Percentiles rank a stretch among this genome's conserved stretches.
These are phyloP conservation scores for Gallinago paraguaiae DNA, from an alignment of 2,113 vertebrate genomes.

Conservation along the genomic window DNA sequence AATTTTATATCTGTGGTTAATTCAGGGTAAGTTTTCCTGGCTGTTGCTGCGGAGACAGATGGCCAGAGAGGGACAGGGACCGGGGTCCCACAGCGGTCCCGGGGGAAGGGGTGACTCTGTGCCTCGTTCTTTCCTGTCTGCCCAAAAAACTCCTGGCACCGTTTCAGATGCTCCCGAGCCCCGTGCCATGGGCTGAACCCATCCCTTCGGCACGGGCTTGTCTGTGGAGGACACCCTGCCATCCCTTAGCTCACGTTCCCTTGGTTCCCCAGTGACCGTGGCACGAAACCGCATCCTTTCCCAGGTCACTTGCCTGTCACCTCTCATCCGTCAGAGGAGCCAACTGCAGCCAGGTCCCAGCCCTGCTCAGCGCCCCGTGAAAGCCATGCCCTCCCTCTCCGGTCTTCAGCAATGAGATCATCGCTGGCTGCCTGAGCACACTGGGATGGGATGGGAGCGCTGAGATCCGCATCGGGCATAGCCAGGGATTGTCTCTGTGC, in stretches of 20 bases:
- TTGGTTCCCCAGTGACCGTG: not conserved
- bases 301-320: conserved; percentile 6
- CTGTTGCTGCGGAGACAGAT: not conserved
- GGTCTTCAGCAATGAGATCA: not conserved
- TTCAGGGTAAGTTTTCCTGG: not conserved
- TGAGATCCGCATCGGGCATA: not conserved
- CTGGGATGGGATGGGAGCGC: not conserved
- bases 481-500: not conserved
- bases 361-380: not conserved
- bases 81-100: not conserved
- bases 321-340: not conserved
- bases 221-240: not conserved
- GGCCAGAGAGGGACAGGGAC: not conserved
- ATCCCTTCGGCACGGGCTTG: accelerated
- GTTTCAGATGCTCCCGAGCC: not conserved
- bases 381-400: not conserved
- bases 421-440: not conserved
- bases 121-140: not conserved
- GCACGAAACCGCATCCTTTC: not conserved
- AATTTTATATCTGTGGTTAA: not conserved
- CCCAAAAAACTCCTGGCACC: not conserved
- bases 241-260: not conserved
- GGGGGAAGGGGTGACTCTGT: not conserved
- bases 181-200: not conserved
- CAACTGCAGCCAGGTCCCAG: not conserved